Conservation (phyloP, 2,113 vertebrate genomes). For the Suncus etruscus region DNA sequence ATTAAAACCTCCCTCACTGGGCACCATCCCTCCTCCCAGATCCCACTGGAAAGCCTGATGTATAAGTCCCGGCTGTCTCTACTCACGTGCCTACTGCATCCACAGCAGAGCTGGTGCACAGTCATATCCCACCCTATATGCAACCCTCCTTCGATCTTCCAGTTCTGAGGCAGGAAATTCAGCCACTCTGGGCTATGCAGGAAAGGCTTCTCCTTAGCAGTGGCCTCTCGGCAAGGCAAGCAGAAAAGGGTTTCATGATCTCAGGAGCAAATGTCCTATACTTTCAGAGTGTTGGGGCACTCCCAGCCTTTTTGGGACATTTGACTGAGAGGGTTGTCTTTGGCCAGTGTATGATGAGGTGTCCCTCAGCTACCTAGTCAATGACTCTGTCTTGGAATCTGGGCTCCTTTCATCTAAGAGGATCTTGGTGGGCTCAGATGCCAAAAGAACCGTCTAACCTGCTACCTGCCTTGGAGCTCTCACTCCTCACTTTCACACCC, state of each 20-base stretch:
- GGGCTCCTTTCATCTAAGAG: background rate
- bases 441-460: background rate
- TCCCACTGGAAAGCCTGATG: background rate
- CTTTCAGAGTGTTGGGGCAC: conserved; percentile 3
- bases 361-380: background rate
- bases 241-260: conserved; percentile 59
- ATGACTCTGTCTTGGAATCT: background rate
- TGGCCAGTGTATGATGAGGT: background rate
- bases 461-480: background rate
- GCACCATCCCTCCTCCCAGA: conserved; percentile 30
- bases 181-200: conserved; percentile 45
- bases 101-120: conserved; percentile 28
- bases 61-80: conserved; percentile 48
- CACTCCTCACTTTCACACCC: background rate
- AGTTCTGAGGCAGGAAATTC: conserved; percentile 30
- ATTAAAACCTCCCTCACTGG: conserved; percentile 82
- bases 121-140: background rate
- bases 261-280: conserved; percentile 60
- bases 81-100: background rate
- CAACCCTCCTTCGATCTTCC: background rate
- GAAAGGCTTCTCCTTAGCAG: conserved; percentile 38
- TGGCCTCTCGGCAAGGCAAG: background rate
- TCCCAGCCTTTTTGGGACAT: background rate
- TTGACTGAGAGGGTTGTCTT: no score
- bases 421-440: background rate